Percentiles rank a stretch among this genome's conserved stretches.
phyloP scores from a whole-genome alignment of 1,140 invertebrate species.

The Cydia splendana region DNA sequence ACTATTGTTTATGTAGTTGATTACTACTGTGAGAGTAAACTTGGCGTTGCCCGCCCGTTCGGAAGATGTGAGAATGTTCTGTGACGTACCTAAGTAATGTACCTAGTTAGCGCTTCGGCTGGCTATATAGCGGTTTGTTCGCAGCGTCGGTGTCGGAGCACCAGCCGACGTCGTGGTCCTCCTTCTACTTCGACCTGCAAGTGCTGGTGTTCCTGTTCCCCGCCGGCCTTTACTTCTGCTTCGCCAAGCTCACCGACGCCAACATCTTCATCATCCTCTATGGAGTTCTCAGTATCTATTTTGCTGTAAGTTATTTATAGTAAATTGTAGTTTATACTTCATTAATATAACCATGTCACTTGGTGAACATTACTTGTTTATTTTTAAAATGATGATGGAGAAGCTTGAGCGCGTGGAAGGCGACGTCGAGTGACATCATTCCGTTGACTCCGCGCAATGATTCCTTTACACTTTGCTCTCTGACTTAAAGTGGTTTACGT shows the following conservation, averaged over 20 bases:
- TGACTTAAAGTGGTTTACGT: conserved; percentile 44
- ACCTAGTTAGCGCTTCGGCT: too few species aligned
- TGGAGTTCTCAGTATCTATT: conserved; percentile 98
- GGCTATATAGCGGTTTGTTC: neutral
- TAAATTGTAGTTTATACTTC: neutral
- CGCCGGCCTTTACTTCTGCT: conserved; percentile 97
- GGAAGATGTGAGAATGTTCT: too few species aligned
- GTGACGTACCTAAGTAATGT: too few species aligned
- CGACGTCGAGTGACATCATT: conserved; percentile 53
- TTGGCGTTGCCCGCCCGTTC: too few species aligned
- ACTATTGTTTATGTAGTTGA: too few species aligned
- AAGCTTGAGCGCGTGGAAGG: conserved; percentile 65
- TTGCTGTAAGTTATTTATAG: conserved; percentile 87
- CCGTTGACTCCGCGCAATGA: conserved; percentile 65
- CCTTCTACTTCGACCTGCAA: conserved; percentile 98
- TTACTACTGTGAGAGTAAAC: neutral
- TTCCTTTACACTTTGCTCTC: conserved; percentile 72
- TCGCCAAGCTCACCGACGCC: conserved; percentile 94
- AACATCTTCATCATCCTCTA: conserved; percentile 99
- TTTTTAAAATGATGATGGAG: conserved; percentile 54
- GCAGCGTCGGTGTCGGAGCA: conserved; percentile 97
- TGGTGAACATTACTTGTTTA: neutral
- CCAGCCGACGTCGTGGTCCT: conserved; percentile 99
- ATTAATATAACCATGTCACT: neutral
- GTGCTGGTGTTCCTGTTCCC: conserved; percentile 97